phyloP scores from a whole-genome alignment of 2,888 invertebrate species.

The Elegia similella region DNA sequence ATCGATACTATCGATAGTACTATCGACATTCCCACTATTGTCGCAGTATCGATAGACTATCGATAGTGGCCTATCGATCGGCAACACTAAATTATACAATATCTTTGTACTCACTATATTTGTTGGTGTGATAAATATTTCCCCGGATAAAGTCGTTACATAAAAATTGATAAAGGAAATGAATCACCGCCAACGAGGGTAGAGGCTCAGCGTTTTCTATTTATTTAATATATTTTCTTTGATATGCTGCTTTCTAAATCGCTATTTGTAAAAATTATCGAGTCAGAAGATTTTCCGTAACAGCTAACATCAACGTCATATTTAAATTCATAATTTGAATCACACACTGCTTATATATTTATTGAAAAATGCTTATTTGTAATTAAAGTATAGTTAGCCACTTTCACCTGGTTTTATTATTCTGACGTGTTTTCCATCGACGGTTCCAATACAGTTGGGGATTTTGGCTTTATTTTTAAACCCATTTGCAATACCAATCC shows the following conservation, averaged over 20 bases:
- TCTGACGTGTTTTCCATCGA: constrained; percentile 21
- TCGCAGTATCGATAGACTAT: too few relatives aligned
- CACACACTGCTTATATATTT: not conserved
- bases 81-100: too few relatives aligned
- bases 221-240: too few relatives aligned
- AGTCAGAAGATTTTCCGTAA: constrained; percentile 16
- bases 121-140: constrained; percentile 12
- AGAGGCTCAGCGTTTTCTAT: constrained; percentile 23
- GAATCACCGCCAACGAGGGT: constrained; percentile 29
- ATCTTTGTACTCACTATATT: constrained; percentile 25
- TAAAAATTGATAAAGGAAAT: constrained; percentile 26
- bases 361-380: constrained; percentile 11
- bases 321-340: constrained; percentile 10
- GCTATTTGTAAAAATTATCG: constrained; percentile 26
- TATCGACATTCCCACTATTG: too few relatives aligned
- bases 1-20: too few relatives aligned
- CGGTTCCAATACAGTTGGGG: constrained; percentile 22
- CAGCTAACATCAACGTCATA: constrained; percentile 14
- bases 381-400: constrained; percentile 26
- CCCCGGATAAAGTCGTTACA: constrained; percentile 25
- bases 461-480: constrained; percentile 24
- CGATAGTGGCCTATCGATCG: too few relatives aligned
- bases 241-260: constrained; percentile 5
- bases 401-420: constrained; percentile 24
- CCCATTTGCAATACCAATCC: constrained; percentile 24